These are phyloP conservation scores for Bombyx mori DNA, from an alignment of 1,140 invertebrate species.

Conservation along the genomic window DNA sequence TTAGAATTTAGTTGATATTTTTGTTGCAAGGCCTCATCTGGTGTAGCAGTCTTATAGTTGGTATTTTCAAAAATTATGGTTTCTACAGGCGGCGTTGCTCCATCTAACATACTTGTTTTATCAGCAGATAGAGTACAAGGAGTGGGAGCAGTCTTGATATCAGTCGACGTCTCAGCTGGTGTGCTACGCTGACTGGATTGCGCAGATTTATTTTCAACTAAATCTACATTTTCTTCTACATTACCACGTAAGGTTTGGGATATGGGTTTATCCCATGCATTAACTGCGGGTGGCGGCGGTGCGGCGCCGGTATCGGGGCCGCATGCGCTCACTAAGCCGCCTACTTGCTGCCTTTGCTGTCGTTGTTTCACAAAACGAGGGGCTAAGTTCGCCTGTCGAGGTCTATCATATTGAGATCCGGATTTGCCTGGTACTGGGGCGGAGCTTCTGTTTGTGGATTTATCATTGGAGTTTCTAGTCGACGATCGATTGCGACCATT, in stretches of 20 bases:
- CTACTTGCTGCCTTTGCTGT: constrained; percentile 48
- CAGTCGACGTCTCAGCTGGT: constrained; percentile 70
- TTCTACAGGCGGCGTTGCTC: constrained; percentile 83
- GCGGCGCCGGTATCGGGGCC: constrained; percentile 59
- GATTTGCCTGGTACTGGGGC: constrained; percentile 55
- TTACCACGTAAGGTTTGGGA: constrained; percentile 74
- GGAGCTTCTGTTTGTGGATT: constrained; percentile 47
- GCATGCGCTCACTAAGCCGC: constrained; percentile 46
- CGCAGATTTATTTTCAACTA: constrained; percentile 59
- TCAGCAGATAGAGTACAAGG: constrained; percentile 39
- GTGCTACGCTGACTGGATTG: constrained; percentile 73
- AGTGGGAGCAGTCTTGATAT: constrained; percentile 52
- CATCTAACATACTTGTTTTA: constrained; percentile 76
- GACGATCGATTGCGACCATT: constrained; percentile 61
- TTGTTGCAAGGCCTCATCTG: constrained; percentile 74
- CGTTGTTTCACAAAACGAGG: constrained; percentile 87
- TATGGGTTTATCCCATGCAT: constrained; percentile 90
- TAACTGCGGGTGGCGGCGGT: constrained; percentile 78
- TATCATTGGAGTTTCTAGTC: constrained; percentile 62
- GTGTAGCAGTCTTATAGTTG: constrained; percentile 81
- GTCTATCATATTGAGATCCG: constrained; percentile 73
- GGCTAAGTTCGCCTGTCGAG: constrained; percentile 76
- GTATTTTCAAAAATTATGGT: constrained; percentile 95
- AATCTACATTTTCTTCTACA: constrained; percentile 57
- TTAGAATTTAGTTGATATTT: constrained; percentile 71